Conservation (phyloP, 2,113 vertebrate species). For the Siniperca knerii region DNA sequence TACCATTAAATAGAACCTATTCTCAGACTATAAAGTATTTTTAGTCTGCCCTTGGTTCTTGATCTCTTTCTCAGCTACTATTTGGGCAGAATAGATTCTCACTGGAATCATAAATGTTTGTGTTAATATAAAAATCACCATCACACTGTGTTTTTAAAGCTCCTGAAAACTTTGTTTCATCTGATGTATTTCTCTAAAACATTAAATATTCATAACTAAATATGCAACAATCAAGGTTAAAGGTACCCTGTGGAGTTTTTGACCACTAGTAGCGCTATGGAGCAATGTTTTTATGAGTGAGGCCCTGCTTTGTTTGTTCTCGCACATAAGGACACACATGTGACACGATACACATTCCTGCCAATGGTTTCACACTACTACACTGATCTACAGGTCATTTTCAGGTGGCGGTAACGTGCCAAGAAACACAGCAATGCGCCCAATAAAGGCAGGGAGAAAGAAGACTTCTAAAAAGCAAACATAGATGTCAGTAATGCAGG, state of each 20-base stretch:
- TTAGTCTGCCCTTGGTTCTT: not conserved
- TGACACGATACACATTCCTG: not conserved
- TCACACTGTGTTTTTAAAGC: not conserved
- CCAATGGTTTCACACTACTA: not conserved
- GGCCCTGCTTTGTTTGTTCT: not conserved
- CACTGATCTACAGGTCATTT: not conserved
- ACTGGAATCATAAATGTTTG: not conserved
- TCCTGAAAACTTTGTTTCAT: not conserved
- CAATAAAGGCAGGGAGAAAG: no score
- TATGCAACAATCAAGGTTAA: not conserved
- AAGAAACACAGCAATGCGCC: no score
- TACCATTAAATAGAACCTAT: conserved; percentile 1
- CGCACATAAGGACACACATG: not conserved
- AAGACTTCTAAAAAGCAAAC: not conserved
- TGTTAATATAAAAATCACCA: not conserved
- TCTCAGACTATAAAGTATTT: conserved; percentile 34
- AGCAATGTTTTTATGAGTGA: conserved; percentile 1
- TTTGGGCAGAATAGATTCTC: not conserved
- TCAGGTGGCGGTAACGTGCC: not conserved
- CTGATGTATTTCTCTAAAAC: not conserved
- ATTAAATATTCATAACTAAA: not conserved
- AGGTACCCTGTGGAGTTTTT: not conserved
- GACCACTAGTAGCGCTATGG: no score
- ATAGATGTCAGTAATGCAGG: not conserved
- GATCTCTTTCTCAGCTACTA: conserved; percentile 2